Percentiles rank a stretch among this genome's conserved stretches.
These are phyloP conservation scores for Platycheirus rosarum DNA, from an alignment of 2,888 invertebrate genomes.

Conservation along the genomic window DNA sequence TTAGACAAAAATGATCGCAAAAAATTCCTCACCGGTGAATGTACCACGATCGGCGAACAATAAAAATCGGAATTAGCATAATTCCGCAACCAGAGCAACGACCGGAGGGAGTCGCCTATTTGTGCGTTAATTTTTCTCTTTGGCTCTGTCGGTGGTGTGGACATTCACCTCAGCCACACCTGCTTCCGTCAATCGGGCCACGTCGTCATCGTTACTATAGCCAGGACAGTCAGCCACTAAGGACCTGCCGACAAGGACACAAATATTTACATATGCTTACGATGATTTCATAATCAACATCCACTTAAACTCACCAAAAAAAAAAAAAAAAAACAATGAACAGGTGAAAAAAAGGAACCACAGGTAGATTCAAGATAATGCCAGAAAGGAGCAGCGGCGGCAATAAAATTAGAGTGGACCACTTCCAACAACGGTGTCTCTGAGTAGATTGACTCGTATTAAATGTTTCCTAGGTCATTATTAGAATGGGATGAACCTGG, in stretches of 20 bases:
- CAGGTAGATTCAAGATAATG: slow-evolving; percentile 42
- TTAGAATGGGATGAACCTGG: slow-evolving; percentile 34
- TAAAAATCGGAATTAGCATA: slow-evolving; percentile 34
- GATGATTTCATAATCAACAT: slow-evolving; percentile 58
- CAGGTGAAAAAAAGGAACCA: slow-evolving; percentile 46
- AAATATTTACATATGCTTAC: slow-evolving; percentile 62
- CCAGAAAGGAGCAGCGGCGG: neutral
- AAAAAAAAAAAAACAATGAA: slow-evolving; percentile 34
- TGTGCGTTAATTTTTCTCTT: slow-evolving; percentile 33
- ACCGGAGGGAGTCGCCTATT: slow-evolving; percentile 27
- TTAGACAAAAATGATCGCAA: slow-evolving; percentile 41
- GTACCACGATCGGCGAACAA: slow-evolving; percentile 42
- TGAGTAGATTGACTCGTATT: slow-evolving; percentile 53
- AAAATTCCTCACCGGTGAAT: slow-evolving; percentile 59
- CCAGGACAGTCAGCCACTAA: slow-evolving; percentile 18
- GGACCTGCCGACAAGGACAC: slow-evolving; percentile 63
- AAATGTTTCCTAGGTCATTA: slow-evolving; percentile 38
- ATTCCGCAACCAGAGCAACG: slow-evolving; percentile 11
- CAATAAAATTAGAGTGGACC: slow-evolving; percentile 29
- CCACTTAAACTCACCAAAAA: slow-evolving; percentile 37
- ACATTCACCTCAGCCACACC: slow-evolving; percentile 66
- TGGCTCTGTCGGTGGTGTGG: slow-evolving; percentile 31
- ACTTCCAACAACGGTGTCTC: slow-evolving; percentile 11
- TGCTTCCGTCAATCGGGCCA: slow-evolving; percentile 51
- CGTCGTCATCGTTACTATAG: slow-evolving; percentile 4